A percentile compares a stretch with the other conserved stretches of the same genome.
Evolutionary conservation across 2,113 vertebrate genomes (phyloP).

Genomic region (Potamarius usumacintae): DNA sequence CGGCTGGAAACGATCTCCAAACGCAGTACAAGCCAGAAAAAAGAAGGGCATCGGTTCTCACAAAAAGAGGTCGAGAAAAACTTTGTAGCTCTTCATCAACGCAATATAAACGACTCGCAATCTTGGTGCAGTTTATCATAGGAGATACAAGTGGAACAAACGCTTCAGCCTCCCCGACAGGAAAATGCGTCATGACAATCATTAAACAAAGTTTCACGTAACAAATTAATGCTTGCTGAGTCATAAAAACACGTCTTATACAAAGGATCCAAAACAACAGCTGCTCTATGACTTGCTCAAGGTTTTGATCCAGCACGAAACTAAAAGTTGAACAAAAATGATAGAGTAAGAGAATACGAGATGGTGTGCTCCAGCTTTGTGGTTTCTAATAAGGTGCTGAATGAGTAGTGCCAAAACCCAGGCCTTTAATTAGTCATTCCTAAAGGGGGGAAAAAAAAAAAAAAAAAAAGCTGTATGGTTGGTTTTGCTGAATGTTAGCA

Average conservation of each 20-base stretch:
- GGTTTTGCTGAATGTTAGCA: not conserved
- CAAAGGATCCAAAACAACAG: not conserved
- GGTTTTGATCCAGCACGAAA: not conserved
- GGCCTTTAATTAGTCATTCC: not conserved
- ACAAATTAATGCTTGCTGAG: not conserved
- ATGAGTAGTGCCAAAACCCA: not conserved
- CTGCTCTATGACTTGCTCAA: not conserved
- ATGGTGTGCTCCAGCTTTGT: not conserved
- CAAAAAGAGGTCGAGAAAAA: not conserved
- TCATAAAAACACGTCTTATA: not conserved
- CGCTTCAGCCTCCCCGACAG: not conserved
- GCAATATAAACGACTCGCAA: not conserved
- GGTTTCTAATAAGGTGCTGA: not conserved
- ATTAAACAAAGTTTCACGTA: not conserved
- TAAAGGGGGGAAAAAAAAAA: not conserved
- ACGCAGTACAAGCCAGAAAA: not conserved
- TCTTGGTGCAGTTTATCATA: not conserved
- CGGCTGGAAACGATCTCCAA: slow-evolving; percentile 57
- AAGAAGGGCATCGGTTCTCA: not conserved
- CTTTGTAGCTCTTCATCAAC: not conserved
- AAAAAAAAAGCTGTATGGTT: not conserved
- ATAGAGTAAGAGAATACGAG: not conserved
- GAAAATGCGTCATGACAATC: not conserved
- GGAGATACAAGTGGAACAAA: not conserved
- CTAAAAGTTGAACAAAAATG: not conserved